Evolutionary conservation across 2,113 vertebrate species (phyloP).

Genomic region (Hippocampus zosterae): DNA sequence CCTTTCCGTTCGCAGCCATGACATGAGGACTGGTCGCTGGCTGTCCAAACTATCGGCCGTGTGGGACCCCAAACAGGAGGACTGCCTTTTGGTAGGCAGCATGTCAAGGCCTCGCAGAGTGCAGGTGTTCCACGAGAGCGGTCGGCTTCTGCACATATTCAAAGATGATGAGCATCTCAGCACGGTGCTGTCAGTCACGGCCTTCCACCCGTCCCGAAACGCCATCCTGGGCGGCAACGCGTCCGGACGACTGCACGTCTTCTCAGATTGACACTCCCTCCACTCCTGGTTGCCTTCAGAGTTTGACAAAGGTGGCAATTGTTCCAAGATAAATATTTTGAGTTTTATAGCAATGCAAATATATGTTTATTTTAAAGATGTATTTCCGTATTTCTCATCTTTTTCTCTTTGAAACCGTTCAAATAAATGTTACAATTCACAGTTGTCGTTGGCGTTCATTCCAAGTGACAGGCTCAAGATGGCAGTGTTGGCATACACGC

Average conservation of each 20-base stretch:
- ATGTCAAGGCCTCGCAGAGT: slow-evolving; percentile 68
- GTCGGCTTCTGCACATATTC: slow-evolving; percentile 69
- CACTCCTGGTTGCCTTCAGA: neutral
- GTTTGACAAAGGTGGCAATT: neutral
- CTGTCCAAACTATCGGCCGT: slow-evolving; percentile 74
- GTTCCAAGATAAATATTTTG: neutral
- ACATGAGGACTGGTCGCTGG: slow-evolving; percentile 77
- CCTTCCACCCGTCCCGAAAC: slow-evolving; percentile 75
- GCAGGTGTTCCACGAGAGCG: slow-evolving; percentile 74
- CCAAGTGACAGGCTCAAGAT: neutral
- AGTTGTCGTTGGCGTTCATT: neutral
- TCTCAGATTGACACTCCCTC: slow-evolving; percentile 53
- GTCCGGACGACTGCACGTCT: slow-evolving; percentile 79
- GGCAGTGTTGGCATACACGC: neutral
- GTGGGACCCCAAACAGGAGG: slow-evolving; percentile 87
- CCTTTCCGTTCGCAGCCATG: slow-evolving; percentile 61
- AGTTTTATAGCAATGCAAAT: neutral
- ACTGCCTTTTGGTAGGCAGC: slow-evolving; percentile 81
- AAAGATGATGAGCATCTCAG: slow-evolving; percentile 54
- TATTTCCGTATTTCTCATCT: neutral
- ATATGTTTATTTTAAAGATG: neutral
- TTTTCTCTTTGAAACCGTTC: neutral
- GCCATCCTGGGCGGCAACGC: slow-evolving; percentile 79
- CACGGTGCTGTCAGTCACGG: slow-evolving; percentile 76
- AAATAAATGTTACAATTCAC: neutral